These are phyloP conservation scores for Antheraea mylitta DNA, from an alignment of 1,140 invertebrate genomes.

Conservation along the genomic window DNA sequence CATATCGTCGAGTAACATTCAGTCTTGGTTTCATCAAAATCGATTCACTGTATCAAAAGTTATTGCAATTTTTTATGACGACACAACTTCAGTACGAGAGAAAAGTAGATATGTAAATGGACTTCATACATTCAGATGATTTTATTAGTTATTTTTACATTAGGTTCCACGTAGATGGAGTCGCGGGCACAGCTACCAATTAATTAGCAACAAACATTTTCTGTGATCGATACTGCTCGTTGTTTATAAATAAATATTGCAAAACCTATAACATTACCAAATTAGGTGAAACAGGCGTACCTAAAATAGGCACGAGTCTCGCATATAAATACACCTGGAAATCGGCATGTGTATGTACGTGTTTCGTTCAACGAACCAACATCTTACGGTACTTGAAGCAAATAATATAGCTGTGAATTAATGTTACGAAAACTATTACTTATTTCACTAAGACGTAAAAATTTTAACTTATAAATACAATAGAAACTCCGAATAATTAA, in stretches of 20 bases:
- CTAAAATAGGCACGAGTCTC: constrained; percentile 18
- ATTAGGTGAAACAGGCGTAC: constrained; percentile 17
- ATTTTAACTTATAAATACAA: too few species aligned
- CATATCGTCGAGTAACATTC: too few species aligned
- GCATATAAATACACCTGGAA: constrained; percentile 21
- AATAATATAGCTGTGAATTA: constrained; percentile 15
- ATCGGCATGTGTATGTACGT: constrained; percentile 13
- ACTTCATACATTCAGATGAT: too few species aligned
- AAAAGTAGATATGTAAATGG: too few species aligned
- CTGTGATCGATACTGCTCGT: neutral
- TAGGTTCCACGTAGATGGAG: too few species aligned
- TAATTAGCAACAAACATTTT: neutral
- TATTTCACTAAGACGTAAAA: neutral
- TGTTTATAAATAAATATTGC: neutral
- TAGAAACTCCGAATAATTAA: too few species aligned
- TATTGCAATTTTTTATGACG: too few species aligned
- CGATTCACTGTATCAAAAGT: too few species aligned
- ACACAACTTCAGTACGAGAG: too few species aligned
- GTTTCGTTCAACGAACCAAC: constrained; percentile 18
- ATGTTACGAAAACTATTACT: constrained; percentile 8
- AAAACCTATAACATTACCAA: constrained; percentile 2
- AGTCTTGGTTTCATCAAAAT: too few species aligned
- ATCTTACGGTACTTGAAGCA: constrained; percentile 16
- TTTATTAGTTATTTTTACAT: too few species aligned
- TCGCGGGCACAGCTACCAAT: too few species aligned